Evolutionary conservation across 2,797 vertebrate genomes (phyloP), one percentile per base, ranked within the genome.

Genomic region (Aplochiton taeniatus): DNA sequence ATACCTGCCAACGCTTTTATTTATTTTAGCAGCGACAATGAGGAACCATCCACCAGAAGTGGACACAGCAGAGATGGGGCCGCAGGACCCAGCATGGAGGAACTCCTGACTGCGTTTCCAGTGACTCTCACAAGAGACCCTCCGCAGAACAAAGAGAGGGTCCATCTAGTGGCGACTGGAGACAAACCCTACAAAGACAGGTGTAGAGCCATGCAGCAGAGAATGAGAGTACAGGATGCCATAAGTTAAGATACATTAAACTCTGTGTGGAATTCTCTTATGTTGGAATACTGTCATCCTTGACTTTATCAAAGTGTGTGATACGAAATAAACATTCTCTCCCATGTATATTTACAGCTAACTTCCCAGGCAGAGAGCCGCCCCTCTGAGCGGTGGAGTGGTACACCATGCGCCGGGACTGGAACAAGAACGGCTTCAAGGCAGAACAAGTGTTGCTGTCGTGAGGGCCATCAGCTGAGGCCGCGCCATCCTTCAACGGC

Each of bases 101-200:
- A n/a, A 41, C 10, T 14, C 18, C 9, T 31, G 9, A 6, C 16
- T 11, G 19, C 9, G 10, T 58, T 58, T 20, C 56, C 18, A 10
- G 56, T 58, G 12, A 9, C 55, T 11, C 19, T 43, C n/a, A 19
- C 20, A 11, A 19, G 56, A 20, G 20, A 58, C 12, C 14, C 0
- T 6, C 19, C 14, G 9, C 41, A n/a, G 20, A 58, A 58, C 12
- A 58, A 42, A 48, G 56, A 31, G 4, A 42, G n/a, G n/a, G n/a
- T n/a, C n/a, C n/a, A n/a, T 11, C 12, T 58, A n/a, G 18, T 19
- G 9, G 56, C 7, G 10, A 42, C 6, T 10, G 9, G 11, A 10
- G 56, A 42, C 12, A 41, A 43, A 58, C 9, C 19, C 56, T 58
- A 20, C 56, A 42, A 58, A 8, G 19, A 58, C 56, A 58, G 41